A percentile compares a stretch with the other conserved stretches of the same genome.
These are phyloP conservation scores for Thymelicus acteon DNA, from an alignment of 2,888 invertebrate species.

Conservation along the genomic window DNA sequence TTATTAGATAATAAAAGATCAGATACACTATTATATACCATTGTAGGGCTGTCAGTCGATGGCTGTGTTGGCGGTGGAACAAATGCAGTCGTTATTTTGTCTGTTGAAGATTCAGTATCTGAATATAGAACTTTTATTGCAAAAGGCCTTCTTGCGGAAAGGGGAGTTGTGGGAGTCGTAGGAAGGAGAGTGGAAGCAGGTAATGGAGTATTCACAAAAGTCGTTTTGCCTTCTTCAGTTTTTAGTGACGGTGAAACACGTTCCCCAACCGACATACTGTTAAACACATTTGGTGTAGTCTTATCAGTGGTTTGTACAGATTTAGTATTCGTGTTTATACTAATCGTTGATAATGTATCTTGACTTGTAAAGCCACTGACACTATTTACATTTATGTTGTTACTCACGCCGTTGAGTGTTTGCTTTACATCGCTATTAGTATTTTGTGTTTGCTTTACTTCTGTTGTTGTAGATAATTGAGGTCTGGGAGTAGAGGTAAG, in stretches of 20 bases:
- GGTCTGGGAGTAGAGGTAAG: conserved; percentile 81
- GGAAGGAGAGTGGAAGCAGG: conserved; percentile 48
- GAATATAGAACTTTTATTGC: conserved; percentile 79
- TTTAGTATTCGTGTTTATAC: conserved; percentile 75
- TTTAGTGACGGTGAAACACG: conserved; percentile 71
- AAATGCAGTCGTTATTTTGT: conserved; percentile 71
- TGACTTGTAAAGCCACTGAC: conserved; percentile 65
- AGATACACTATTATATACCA: conserved; percentile 81
- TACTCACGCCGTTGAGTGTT: conserved; percentile 82
- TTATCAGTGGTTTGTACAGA: conserved; percentile 79
- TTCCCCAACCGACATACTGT: conserved; percentile 74
- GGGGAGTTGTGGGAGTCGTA: conserved; percentile 68
- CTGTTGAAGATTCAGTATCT: conserved; percentile 72
- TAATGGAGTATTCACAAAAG: conserved; percentile 63
- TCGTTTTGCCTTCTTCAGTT: conserved; percentile 58
- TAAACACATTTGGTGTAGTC: conserved; percentile 78
- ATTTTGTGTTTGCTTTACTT: conserved; percentile 68
- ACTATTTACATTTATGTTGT: conserved; percentile 79
- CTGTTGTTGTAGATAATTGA: conserved; percentile 68
- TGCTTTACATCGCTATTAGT: conserved; percentile 69
- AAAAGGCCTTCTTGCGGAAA: conserved; percentile 79
- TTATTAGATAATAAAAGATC: conserved; percentile 79
- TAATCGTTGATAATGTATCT: conserved; percentile 62
- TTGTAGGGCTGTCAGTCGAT: conserved; percentile 75
- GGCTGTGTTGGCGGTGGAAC: conserved; percentile 65